Evolutionary conservation across 2,113 vertebrate species (phyloP).

Genomic region (Neotragus moschatus): DNA sequence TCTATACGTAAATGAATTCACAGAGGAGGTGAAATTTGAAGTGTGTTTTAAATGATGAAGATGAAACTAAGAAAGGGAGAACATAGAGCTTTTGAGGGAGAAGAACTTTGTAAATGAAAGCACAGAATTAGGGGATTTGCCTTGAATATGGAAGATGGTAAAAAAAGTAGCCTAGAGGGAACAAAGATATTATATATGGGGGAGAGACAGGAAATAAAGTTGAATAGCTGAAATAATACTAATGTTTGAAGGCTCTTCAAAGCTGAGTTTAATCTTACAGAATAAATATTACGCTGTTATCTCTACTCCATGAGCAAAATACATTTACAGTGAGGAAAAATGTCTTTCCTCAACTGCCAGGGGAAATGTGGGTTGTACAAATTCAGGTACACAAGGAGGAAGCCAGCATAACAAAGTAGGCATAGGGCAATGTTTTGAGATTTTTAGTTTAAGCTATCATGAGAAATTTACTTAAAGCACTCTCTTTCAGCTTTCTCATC

Average conservation of each 20-base stretch:
- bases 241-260: background rate
- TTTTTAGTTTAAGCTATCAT: background rate
- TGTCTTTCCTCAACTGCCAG: background rate
- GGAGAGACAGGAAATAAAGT: background rate
- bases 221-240: background rate
- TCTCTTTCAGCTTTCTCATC: background rate
- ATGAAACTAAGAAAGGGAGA: background rate
- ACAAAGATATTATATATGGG: rapidly evolving
- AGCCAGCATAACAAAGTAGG: background rate
- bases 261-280: background rate
- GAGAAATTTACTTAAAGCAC: background rate
- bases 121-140: background rate
- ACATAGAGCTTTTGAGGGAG: background rate
- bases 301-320: background rate
- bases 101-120: background rate
- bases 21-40: background rate
- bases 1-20: background rate
- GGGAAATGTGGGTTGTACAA: background rate
- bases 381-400: background rate
- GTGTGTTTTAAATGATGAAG: background rate
- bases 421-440: background rate
- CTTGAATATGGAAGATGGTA: background rate
- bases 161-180: background rate
- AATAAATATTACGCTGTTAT: background rate
- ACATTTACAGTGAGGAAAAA: background rate